Base-by-base conservation (phyloP, 2,888 invertebrate genomes). In the Polylopha cassiicola region DNA sequence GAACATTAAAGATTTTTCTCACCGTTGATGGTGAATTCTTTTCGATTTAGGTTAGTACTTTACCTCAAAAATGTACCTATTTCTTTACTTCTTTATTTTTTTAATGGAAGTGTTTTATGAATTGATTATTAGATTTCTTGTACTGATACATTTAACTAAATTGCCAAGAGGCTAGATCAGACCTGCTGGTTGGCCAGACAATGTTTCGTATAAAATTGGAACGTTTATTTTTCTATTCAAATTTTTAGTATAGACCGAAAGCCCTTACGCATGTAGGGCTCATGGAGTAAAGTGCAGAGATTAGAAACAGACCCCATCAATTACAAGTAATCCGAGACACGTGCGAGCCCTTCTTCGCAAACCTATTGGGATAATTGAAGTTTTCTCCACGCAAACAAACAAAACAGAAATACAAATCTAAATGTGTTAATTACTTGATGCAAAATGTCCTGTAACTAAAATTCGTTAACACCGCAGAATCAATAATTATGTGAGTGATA, bases 221-320 rank as follows among this genome's bases (percentile, higher is more conserved):
- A 43, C 54, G 47, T 51, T 53, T 53, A 48, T 52, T 49, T 48
- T 48, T 46, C 51, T 45, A 53, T 52, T 48, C 45, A 55, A 53
- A 53, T 56, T 53, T 55, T 55, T 50, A 16, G 36, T 46, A 28
- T 24, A 20, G 33, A 39, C 44, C 44, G 43, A 34, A 44, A 32
- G 32, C 42, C 22, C 38, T n/a, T n/a, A 23, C 46, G 42, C 13
- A 31, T 17, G 39, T 31, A 24, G 53, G 48, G 53, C 50, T 55
- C 54, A 48, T 46, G 51, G 59, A 71, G 69, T 72, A 74, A 73
- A 80, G 78, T 76, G 80, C 75, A 74, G 72, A 80, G 82, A 81
- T 84, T 82, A 84, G 78, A 71, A 70, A 65, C 61, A 58, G 70
- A 61, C 63, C 67, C 76, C 82, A 82, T 82, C 80, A 81, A 82